phyloP scores from a whole-genome alignment of 2,797 vertebrate genomes.

The Siniperca scherzeri region DNA sequence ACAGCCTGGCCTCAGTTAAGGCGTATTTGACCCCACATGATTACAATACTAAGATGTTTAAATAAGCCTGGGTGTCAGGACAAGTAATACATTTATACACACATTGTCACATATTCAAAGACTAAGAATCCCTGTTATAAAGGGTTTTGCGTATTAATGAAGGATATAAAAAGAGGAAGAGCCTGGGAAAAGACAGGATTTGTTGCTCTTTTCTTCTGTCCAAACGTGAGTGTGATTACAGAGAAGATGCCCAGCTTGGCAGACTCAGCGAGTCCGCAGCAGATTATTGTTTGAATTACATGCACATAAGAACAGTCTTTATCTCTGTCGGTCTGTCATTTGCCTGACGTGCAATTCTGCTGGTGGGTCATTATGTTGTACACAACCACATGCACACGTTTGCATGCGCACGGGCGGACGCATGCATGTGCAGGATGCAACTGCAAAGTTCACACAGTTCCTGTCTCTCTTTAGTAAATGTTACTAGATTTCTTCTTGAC shows the following conservation, averaged over 20 bases:
- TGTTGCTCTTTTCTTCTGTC: slow-evolving; percentile 37
- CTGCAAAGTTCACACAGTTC: background rate
- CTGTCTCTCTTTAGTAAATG: background rate
- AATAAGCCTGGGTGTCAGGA: background rate
- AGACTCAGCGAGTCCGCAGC: slow-evolving; percentile 64
- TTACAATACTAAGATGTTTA: slow-evolving; percentile 2
- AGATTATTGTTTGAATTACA: slow-evolving; percentile 79
- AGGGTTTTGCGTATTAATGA: slow-evolving; percentile 17
- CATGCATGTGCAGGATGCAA: slow-evolving; percentile 13
- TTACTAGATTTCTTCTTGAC: background rate
- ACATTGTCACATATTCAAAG: background rate
- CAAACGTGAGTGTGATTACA: slow-evolving; percentile 70
- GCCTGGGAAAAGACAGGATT: slow-evolving; percentile 25
- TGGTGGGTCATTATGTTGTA: slow-evolving; percentile 70
- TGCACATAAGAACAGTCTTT: slow-evolving; percentile 72
- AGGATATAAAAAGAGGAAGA: slow-evolving; percentile 5
- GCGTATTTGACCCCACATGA: background rate
- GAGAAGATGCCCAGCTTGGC: slow-evolving; percentile 63
- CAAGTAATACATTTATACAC: background rate
- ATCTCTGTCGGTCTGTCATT: slow-evolving; percentile 77
- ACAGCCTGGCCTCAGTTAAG: background rate
- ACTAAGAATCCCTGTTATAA: background rate
- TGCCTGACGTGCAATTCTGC: slow-evolving; percentile 60
- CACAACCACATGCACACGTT: slow-evolving; percentile 59
- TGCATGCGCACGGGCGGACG: slow-evolving; percentile 19